Base-by-base conservation (phyloP, 2,888 invertebrate genomes). In the Agriotes lineatus region DNA sequence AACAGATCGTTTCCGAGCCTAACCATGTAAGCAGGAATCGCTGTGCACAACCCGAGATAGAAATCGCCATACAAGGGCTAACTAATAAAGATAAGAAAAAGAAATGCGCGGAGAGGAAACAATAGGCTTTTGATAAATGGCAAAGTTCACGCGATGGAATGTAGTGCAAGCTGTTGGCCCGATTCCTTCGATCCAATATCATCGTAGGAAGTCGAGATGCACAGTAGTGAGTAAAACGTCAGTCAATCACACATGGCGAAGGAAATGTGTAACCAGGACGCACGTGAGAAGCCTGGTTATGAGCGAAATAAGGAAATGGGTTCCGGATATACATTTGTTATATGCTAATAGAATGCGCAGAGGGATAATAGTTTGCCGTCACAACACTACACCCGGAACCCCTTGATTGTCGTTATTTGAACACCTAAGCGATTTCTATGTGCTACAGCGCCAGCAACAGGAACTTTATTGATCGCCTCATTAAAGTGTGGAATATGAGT, bases 281-380 rank as follows among this genome's bases (percentile, higher is more conserved):
- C 66, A 69, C 72, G 67, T 67, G 64, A 70, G 62, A 57, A 50
- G 69, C 67, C 64, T 69, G 59, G 50, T 62, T 65, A 69, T 71
- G 62, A 62, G 68, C 54, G 44, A 66, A 59, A 71, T 68, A 66
- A 68, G 68, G 68, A 71, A 68, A 71, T 69, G 61, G 62, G 65
- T 65, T 62, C 66, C 33, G 67, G 58, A 65, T 45, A 59, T 68
- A 65, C 57, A 71, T 65, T 65, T 65, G 58, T 65, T 65, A 59
- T 59, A 65, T 65, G 65, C 65, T 65, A 65, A 65, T 65, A 58
- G 50, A 65, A 50, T 59, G 65, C 50, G 42, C 63, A 30, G 30
- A 18, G 35, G 56, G 56, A 56, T 63, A 56, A 63, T 54, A 63
- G 63, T 63, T 63, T 56, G 42, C 50, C 35, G 52, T 52, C 61